phyloP scores from a whole-genome alignment of 2,888 invertebrate genomes.

The Hirudinaria manillensis region DNA sequence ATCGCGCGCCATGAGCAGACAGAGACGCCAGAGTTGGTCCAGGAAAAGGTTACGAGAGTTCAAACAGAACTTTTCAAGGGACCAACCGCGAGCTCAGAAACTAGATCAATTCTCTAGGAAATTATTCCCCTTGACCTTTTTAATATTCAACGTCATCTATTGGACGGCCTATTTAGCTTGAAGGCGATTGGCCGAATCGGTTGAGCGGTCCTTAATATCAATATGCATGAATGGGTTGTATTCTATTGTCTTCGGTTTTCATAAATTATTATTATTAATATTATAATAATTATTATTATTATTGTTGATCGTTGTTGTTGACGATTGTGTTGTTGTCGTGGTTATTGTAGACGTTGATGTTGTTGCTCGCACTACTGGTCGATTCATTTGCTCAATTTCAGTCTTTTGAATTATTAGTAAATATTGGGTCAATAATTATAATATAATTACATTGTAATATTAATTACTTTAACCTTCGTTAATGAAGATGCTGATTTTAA shows the following conservation, averaged over 20 bases:
- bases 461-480: neutral
- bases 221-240: neutral
- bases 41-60: conserved; percentile 26
- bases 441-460: no score
- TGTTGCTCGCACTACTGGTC: no score
- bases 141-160: conserved; percentile 30
- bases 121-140: conserved; percentile 27
- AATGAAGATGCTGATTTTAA: conserved; percentile 20
- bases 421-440: no score
- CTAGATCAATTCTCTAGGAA: conserved; percentile 27
- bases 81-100: conserved; percentile 27
- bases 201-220: no score
- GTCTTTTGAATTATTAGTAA: no score
- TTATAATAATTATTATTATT: no score
- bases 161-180: conserved; percentile 28
- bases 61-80: conserved; percentile 10
- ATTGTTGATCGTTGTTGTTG: no score
- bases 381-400: no score
- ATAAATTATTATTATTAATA: no score
- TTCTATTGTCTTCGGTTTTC: neutral
- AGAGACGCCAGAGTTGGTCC: conserved; percentile 16
- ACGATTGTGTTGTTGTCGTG: no score
- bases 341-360: no score
- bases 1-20: neutral
- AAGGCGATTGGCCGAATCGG: no score